Evolutionary conservation across 2,797 vertebrate genomes (phyloP).

Genomic region (Adrianichthys oophorus): DNA sequence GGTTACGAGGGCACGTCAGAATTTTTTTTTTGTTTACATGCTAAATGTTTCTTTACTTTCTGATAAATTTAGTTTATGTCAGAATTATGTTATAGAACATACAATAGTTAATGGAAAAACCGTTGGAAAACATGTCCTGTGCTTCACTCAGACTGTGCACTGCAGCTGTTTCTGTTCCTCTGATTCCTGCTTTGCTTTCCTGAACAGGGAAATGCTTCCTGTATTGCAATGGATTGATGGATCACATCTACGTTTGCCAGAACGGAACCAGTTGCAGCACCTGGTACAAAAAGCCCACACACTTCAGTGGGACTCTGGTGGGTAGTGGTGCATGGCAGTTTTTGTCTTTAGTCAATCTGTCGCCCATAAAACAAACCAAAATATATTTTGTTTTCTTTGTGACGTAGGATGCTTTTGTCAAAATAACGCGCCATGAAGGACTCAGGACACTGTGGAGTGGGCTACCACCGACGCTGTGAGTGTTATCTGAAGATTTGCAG

Average conservation of each 20-base stretch:
- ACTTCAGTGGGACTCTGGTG: conserved; percentile 91
- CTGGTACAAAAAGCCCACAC: conserved; percentile 89
- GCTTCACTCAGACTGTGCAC: neutral
- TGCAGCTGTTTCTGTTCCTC: neutral
- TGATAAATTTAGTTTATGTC: neutral
- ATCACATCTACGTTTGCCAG: conserved; percentile 91
- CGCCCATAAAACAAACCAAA: neutral
- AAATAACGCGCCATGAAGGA: conserved; percentile 91
- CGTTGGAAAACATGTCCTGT: neutral
- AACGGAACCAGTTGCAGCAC: conserved; percentile 82
- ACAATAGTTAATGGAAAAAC: neutral
- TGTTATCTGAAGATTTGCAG: conserved; percentile 17
- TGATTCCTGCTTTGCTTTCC: neutral
- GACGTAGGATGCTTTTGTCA: conserved; percentile 93
- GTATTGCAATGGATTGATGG: conserved; percentile 94
- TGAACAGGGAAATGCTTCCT: conserved; percentile 92
- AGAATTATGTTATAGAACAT: neutral
- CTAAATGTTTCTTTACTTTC: neutral
- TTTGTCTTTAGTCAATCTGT: neutral
- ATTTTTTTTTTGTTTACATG: conserved; percentile 17
- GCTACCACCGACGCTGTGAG: conserved; percentile 95
- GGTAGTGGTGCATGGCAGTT: conserved; percentile 6
- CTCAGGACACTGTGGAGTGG: conserved; percentile 93
- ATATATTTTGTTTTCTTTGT: conserved; percentile 10
- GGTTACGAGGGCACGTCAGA: conserved; percentile 12